Evolutionary conservation across 2,113 vertebrate genomes (phyloP).

Genomic region (Ailurus styani): DNA sequence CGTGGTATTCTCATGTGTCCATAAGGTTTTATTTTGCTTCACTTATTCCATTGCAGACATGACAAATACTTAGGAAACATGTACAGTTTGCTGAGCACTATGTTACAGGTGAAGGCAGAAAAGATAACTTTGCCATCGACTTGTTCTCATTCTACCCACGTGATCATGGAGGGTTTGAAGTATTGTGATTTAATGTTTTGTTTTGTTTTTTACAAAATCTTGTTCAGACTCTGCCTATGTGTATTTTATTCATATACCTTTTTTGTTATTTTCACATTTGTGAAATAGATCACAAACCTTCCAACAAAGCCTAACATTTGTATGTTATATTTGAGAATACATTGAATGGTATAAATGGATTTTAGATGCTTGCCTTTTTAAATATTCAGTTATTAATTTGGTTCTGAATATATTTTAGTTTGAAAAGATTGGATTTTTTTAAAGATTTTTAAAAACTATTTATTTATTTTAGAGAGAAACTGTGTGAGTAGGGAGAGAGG

Average conservation of each 20-base stretch:
- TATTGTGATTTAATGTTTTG: background rate
- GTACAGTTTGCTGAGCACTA: too few relatives aligned
- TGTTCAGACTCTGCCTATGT: background rate
- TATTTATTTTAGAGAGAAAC: background rate
- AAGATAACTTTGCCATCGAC: too few relatives aligned
- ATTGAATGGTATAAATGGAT: background rate
- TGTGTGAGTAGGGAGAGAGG: background rate
- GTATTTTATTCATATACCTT: background rate
- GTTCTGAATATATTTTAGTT: background rate
- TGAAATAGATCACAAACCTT: background rate
- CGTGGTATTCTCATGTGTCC: background rate
- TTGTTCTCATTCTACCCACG: background rate
- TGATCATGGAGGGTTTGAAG: background rate
- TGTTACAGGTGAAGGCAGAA: background rate
- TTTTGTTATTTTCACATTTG: background rate
- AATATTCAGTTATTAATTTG: background rate
- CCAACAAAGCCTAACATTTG: background rate
- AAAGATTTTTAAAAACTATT: background rate
- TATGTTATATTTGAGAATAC: background rate
- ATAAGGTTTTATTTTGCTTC: background rate
- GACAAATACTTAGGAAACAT: background rate
- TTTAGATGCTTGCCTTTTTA: background rate
- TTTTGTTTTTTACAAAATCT: background rate
- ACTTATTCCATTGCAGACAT: background rate
- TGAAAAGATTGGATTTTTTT: background rate